Conservation (phyloP, 2,797 vertebrate genomes). For the Characodon lateralis region DNA sequence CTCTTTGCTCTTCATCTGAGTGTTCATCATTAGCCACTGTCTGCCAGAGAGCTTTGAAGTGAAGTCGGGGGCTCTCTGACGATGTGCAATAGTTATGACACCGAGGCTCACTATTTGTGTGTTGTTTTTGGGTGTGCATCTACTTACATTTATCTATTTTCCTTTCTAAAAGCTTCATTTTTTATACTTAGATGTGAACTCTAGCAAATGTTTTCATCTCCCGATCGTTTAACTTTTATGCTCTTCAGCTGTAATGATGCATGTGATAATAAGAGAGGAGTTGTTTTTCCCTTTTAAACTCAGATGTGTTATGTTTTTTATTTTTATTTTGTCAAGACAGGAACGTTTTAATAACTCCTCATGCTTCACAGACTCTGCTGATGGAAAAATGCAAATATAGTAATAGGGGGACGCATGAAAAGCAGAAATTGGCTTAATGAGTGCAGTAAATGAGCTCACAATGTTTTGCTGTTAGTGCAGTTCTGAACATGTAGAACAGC, state of each 20-base stretch:
- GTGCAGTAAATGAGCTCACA: conserved; percentile 35
- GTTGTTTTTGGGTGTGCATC: conserved; percentile 36
- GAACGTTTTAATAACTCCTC: conserved; percentile 45
- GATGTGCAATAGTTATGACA: conserved; percentile 66
- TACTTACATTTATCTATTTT: conserved; percentile 49
- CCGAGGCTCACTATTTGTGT: conserved; percentile 46
- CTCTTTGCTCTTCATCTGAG: conserved; percentile 77
- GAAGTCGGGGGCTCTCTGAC: conserved; percentile 65
- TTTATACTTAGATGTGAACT: conserved; percentile 42
- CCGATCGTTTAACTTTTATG: conserved; percentile 41
- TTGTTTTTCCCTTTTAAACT: conserved; percentile 39
- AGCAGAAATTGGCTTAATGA: conserved; percentile 53
- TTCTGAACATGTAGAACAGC: conserved; percentile 32
- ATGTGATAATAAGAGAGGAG: conserved; percentile 38
- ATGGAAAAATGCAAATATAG: conserved; percentile 43
- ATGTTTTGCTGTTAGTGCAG: conserved; percentile 21
- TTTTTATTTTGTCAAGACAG: conserved; percentile 23
- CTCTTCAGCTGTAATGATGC: conserved; percentile 42
- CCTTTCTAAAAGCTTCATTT: conserved; percentile 19
- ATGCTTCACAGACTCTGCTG: conserved; percentile 47
- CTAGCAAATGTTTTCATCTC: conserved; percentile 35
- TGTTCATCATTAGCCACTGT: conserved; percentile 78
- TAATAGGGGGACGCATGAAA: conserved; percentile 40
- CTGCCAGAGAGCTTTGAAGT: conserved; percentile 75
- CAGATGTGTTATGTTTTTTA: conserved; percentile 18